Percentiles rank a stretch among this genome's conserved stretches.
Evolutionary conservation across 92 coral and sea anemone species (phyloP).

Genomic region (Palythoa grandis): DNA sequence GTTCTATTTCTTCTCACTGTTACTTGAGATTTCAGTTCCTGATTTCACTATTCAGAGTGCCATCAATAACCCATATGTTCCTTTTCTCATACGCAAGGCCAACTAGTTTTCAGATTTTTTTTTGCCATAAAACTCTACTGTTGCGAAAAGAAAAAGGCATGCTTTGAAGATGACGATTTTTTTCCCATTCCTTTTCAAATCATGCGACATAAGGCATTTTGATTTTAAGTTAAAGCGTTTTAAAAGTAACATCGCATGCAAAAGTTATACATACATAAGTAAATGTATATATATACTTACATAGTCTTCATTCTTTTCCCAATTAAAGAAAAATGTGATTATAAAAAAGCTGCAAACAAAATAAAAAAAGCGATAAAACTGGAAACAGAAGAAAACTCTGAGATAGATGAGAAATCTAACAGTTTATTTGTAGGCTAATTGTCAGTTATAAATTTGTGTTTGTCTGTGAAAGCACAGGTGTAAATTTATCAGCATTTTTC

Average conservation of each 20-base stretch:
- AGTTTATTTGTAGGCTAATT: slow-evolving; percentile 18
- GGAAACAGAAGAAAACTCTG: background rate
- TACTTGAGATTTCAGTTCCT: slow-evolving; percentile 59
- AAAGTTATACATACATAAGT: too few species aligned
- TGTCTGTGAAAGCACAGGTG: slow-evolving; percentile 41
- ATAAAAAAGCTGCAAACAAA: background rate
- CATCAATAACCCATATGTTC: slow-evolving; percentile 57
- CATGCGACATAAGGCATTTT: too few species aligned
- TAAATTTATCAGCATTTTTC: slow-evolving; percentile 2
- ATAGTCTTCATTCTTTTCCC: slow-evolving; percentile 13
- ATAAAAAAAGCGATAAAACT: background rate
- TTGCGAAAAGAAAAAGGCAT: background rate
- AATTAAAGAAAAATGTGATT: background rate
- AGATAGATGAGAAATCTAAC: slow-evolving; percentile 13
- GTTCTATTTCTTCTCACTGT: slow-evolving; percentile 51
- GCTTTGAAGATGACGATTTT: background rate
- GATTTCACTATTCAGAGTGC: slow-evolving; percentile 42
- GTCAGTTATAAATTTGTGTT: slow-evolving; percentile 19
- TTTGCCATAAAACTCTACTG: slow-evolving; percentile 18
- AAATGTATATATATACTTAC: too few species aligned
- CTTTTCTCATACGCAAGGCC: slow-evolving; percentile 57
- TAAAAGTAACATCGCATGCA: too few species aligned
- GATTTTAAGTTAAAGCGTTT: too few species aligned
- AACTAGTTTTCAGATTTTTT: slow-evolving; percentile 45
- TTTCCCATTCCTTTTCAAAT: background rate